Conservation (phyloP, 2,888 invertebrate genomes). For the Caprella mutica region DNA sequence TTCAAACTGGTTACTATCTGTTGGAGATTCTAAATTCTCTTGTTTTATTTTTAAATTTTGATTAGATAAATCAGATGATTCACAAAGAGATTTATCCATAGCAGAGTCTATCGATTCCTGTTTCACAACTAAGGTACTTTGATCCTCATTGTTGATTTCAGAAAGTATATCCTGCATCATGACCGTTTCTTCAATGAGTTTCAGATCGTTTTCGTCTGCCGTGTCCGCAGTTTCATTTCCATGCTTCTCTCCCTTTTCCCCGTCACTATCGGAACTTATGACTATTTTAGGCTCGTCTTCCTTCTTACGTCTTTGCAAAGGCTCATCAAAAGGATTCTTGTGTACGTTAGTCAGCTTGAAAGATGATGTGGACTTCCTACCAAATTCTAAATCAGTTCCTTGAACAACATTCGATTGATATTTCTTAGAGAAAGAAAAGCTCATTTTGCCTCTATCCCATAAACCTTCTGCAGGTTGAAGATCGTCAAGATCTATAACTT, state of each 20-base stretch:
- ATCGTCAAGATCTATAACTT: constrained; percentile 17
- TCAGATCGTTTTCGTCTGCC: constrained; percentile 2
- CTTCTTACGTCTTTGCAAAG: too few relatives aligned
- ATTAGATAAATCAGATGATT: too few relatives aligned
- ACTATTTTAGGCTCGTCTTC: constrained; percentile 18
- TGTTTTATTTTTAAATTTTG: too few relatives aligned
- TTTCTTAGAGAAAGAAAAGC: constrained; percentile 6
- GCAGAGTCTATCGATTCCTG: too few relatives aligned
- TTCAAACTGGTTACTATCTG: too few relatives aligned
- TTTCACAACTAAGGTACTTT: too few relatives aligned
- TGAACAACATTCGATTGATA: not conserved
- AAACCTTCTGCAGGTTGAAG: constrained; percentile 4
- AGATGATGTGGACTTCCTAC: not conserved
- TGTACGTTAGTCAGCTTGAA: not conserved
- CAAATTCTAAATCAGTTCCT: constrained; percentile 5
- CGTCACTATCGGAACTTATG: constrained; percentile 30
- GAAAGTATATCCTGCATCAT: constrained; percentile 3
- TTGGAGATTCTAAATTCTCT: too few relatives aligned
- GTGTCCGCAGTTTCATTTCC: not conserved
- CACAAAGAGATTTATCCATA: too few relatives aligned
- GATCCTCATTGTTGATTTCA: not conserved
- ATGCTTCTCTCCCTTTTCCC: constrained; percentile 4
- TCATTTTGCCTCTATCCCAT: not conserved
- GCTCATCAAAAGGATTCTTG: not conserved
- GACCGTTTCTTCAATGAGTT: not conserved